A percentile compares a stretch with the other conserved stretches of the same genome.
Evolutionary conservation across 1,140 invertebrate species (phyloP).

Genomic region (Bursaphelenchus mucronatus): DNA sequence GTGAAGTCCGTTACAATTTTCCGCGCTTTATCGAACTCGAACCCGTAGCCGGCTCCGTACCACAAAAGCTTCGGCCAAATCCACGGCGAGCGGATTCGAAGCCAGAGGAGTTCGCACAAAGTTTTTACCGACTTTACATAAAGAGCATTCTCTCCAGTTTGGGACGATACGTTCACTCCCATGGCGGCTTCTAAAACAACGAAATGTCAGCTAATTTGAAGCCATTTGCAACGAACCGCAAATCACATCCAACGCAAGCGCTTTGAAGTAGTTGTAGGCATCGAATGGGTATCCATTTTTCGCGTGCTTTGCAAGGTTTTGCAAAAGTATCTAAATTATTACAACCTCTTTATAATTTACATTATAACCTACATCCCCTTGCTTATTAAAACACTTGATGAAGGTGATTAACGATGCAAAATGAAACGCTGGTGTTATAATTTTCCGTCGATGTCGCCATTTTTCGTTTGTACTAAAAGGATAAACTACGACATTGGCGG

Average conservation of each 20-base stretch:
- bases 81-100: slow-evolving; percentile 57
- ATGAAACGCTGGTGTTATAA: slow-evolving; percentile 84
- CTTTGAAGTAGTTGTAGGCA: slow-evolving; percentile 72
- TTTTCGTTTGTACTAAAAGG: slow-evolving; percentile 69
- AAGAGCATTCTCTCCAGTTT: slow-evolving; percentile 68
- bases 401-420: slow-evolving; percentile 80
- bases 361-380: slow-evolving; percentile 64
- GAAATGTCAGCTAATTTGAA: slow-evolving; percentile 15
- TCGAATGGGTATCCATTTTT: slow-evolving; percentile 68
- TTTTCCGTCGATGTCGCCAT: slow-evolving; percentile 74
- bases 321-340: slow-evolving; percentile 39
- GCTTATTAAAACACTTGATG: slow-evolving; percentile 74
- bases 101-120: slow-evolving; percentile 61
- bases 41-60: slow-evolving; percentile 38
- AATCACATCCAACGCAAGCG: slow-evolving; percentile 80
- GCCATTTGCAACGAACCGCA: slow-evolving; percentile 63
- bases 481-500: background rate
- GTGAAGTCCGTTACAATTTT: slow-evolving; percentile 40
- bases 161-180: slow-evolving; percentile 72
- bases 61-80: slow-evolving; percentile 45
- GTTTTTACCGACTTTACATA: slow-evolving; percentile 73
- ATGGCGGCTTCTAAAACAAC: slow-evolving; percentile 69
- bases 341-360: too few relatives aligned
- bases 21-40: slow-evolving; percentile 34
- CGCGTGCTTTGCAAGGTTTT: slow-evolving; percentile 65